Evolutionary conservation across 2,888 invertebrate genomes (phyloP), one percentile per base, ranked within the genome.

Genomic region (Incurvaria masculella): DNA sequence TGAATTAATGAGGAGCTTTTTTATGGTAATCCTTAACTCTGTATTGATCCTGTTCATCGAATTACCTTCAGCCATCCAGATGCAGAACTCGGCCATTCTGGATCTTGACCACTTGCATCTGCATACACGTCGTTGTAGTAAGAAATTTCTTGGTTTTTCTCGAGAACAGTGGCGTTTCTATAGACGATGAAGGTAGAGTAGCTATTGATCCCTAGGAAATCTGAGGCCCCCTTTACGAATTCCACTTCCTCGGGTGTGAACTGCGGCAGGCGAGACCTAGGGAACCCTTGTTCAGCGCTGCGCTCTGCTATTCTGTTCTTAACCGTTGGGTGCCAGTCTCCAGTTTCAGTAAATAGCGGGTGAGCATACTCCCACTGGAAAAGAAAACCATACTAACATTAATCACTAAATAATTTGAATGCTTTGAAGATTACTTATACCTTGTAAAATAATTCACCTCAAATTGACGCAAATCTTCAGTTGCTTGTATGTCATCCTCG

Each of bases 391-490:
- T n/a, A n/a, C n/a, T n/a, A n/a, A n/a, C n/a, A n/a, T n/a, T n/a
- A n/a, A n/a, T n/a, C n/a, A n/a, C n/a, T n/a, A n/a, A n/a, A n/a
- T n/a, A n/a, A n/a, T n/a, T n/a, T n/a, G n/a, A n/a, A n/a, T n/a
- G n/a, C n/a, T n/a, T n/a, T n/a, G n/a, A n/a, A n/a, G n/a, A n/a
- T n/a, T n/a, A n/a, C n/a, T n/a, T n/a, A n/a, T n/a, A n/a, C n/a
- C n/a, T n/a, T n/a, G n/a, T n/a, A n/a, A n/a, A n/a, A n/a, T 18
- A n/a, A 11, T 73, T 69, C 56, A 83, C 83, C 54, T 73, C 69
- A 62, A 83, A 81, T 56, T 80, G 72, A 52, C 74, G 71, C 8
- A 75, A 73, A 59, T 79, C 72, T 23, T 76, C 60, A 1, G 82
- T 76, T 1, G 82, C 82, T 42, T 73, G 69, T 2, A 65, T 56